Evolutionary conservation across 1,140 invertebrate genomes (phyloP), one percentile per base, ranked within the genome.

Genomic region (Zaprionus capensis): DNA sequence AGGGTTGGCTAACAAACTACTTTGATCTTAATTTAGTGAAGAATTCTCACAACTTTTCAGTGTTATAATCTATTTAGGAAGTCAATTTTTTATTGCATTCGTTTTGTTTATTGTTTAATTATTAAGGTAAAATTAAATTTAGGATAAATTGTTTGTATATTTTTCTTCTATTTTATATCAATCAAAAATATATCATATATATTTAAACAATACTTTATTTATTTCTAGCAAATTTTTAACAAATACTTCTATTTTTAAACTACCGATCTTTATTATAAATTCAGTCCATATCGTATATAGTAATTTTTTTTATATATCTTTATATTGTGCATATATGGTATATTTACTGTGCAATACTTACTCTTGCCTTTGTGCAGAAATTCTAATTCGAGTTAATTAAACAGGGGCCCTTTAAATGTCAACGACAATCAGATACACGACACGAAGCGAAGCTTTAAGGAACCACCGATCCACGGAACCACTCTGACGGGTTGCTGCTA

Each of bases 301-400:
- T 31, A 1, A 22, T 22, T 22, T 22, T 2, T 2, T 22, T 22
- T 20, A 20, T 28, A 28, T 28, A n/a, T 41, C 38, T 41, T 41
- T 41, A 41, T n/a, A 41, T 41, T 41, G 2, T 11, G 9, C 9
- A 15, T 41, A 41, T 5, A 15, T n/a, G n/a, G n/a, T n/a, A n/a
- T 41, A 49, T 49, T 22, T 17, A 28, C n/a, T 56, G 6, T 31
- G 20, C n/a, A 12, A n/a, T 58, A 51, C 12, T 51, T 51, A 11
- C 11, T 20, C 3, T 17, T 17, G 4, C 3, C 7, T 46, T 7
- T 46, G 41, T 46, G 41, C n/a, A 64, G 65, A 82, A 88, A 83
- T 87, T 88, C 84, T 88, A 88, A 87, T 87, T 88, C 84, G 68
- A 81, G 74, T 88, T 87, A 87, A 87, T 87, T 87, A 87, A 87